A percentile compares a stretch with the other conserved stretches of the same genome.
phyloP scores from a whole-genome alignment of 2,888 invertebrate species.

The Amiota communis region DNA sequence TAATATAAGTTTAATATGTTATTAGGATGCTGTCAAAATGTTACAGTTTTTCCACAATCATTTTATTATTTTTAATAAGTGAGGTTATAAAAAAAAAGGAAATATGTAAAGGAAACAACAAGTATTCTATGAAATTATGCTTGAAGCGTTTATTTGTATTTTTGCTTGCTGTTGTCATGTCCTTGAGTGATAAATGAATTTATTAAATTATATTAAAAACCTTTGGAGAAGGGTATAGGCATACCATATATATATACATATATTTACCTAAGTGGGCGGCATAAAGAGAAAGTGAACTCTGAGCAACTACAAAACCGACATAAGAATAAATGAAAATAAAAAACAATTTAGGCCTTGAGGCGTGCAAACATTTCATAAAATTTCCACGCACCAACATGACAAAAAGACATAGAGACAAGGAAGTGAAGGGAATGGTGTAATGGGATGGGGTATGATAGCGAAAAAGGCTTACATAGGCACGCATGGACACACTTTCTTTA shows the following conservation, averaged over 20 bases:
- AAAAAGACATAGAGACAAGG: no score
- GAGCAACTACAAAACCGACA: slow-evolving; percentile 29
- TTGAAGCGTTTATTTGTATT: slow-evolving; percentile 41
- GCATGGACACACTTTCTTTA: no score
- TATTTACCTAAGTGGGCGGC: not conserved
- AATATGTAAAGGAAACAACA: no score
- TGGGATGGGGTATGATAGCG: no score
- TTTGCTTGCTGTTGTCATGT: not conserved
- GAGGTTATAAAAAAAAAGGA: no score
- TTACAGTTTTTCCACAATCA: no score
- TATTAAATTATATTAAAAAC: slow-evolving; percentile 60
- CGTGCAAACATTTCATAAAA: slow-evolving; percentile 10
- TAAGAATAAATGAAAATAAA: slow-evolving; percentile 17
- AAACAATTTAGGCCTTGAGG: slow-evolving; percentile 46
- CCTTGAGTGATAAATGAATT: slow-evolving; percentile 33
- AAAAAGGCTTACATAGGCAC: no score
- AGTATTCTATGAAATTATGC: slow-evolving; percentile 50
- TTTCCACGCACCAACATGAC: not conserved
- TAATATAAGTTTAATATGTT: no score
- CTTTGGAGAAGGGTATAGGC: not conserved
- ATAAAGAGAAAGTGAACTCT: slow-evolving; percentile 8
- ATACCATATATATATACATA: no score
- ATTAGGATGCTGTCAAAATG: no score
- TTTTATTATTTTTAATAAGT: no score
- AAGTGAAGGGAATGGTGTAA: no score